Percentiles rank a stretch among this genome's conserved stretches.
These are phyloP conservation scores for Penaeus vannamei DNA, from an alignment of 1,140 invertebrate species.

Conservation along the genomic window DNA sequence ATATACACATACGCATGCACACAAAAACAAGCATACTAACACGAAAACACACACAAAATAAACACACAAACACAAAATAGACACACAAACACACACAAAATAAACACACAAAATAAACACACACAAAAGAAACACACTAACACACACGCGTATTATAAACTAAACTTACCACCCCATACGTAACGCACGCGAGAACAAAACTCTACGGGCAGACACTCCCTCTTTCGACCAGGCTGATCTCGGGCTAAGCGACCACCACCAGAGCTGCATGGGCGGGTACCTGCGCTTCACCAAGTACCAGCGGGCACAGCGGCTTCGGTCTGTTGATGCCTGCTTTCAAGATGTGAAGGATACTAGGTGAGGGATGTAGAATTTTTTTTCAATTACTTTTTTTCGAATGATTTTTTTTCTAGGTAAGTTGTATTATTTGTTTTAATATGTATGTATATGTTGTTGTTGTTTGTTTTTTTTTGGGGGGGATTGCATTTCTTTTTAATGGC, in stretches of 20 bases:
- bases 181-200: background rate
- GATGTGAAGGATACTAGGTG: slow-evolving; percentile 75
- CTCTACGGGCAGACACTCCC: background rate
- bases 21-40: no score
- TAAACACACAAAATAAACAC: no score
- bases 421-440: no score
- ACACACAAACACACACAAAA: no score
- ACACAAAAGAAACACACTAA: no score
- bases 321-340: slow-evolving; percentile 72
- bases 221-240: slow-evolving; percentile 63
- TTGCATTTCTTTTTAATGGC: no score
- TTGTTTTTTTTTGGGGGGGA: no score
- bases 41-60: no score
- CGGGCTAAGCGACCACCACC: slow-evolving; percentile 75
- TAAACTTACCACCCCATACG: background rate
- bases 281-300: slow-evolving; percentile 75
- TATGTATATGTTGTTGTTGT: no score
- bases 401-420: no score
- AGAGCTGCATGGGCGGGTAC: slow-evolving; percentile 73
- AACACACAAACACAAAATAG: no score
- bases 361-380: background rate
- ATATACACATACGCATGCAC: background rate
- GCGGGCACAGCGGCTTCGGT: slow-evolving; percentile 71
- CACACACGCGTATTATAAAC: no score
- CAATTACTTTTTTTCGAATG: background rate